These are phyloP conservation scores for Urocitellus parryii DNA, from an alignment of 2,113 vertebrate genomes.

Conservation along the genomic window DNA sequence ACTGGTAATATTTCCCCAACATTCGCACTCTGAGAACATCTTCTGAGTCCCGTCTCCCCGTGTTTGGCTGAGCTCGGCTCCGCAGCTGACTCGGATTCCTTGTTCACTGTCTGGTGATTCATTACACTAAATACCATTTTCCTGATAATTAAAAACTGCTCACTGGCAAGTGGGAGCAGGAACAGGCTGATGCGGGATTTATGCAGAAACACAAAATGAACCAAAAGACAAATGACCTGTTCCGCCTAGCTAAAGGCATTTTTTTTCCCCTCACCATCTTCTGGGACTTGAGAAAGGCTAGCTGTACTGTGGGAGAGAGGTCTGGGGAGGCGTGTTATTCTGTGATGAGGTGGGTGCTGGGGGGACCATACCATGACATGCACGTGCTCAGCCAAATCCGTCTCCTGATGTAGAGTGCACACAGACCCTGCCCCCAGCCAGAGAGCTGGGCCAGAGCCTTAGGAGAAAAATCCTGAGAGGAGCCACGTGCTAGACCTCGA, in stretches of 20 bases:
- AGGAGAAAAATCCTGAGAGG: neutral
- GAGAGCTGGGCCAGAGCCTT: neutral
- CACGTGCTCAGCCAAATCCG: neutral
- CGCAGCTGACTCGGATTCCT: constrained; percentile 73
- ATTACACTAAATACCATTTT: constrained; percentile 84
- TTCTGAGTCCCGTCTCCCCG: constrained; percentile 61
- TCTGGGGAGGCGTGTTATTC: neutral
- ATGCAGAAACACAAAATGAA: constrained; percentile 66
- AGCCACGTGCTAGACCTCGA: neutral
- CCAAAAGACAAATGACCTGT: constrained; percentile 49
- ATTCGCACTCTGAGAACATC: constrained; percentile 58
- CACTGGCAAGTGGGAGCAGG: constrained; percentile 71
- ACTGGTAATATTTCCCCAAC: constrained; percentile 74
- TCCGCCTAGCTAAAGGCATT: constrained; percentile 26
- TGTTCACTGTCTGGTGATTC: constrained; percentile 82
- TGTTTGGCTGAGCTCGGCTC: constrained; percentile 66
- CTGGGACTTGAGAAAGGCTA: constrained; percentile 55
- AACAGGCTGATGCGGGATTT: constrained; percentile 64
- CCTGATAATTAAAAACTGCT: constrained; percentile 73
- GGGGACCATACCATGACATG: neutral
- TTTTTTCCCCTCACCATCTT: constrained; percentile 40
- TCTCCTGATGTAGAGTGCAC: neutral
- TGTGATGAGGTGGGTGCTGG: neutral
- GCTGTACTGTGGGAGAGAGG: neutral
- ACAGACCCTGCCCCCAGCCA: fast-evolving